Evolutionary conservation across 2,797 vertebrate species (phyloP).

Genomic region (Eulemur coronatus): DNA sequence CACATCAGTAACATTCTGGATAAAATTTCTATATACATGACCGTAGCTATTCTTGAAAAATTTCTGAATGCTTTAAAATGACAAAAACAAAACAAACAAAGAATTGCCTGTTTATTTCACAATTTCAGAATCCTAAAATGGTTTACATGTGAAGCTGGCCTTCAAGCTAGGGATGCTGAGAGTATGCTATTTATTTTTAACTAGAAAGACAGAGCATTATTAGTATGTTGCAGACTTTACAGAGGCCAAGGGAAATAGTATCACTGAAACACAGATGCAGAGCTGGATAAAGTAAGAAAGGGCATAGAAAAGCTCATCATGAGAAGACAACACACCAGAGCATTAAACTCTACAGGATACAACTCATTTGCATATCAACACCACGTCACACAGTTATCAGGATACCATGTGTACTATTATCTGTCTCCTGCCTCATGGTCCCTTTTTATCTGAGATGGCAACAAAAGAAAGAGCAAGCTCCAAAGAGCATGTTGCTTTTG

Average conservation of each 20-base stretch:
- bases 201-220: constrained; percentile 20
- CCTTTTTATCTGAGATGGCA: neutral
- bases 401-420: neutral
- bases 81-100: constrained; percentile 29
- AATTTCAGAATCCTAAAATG: constrained; percentile 7
- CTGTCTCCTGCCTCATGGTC: neutral
- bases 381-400: neutral
- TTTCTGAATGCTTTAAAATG: constrained; percentile 46
- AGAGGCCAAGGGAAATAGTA: constrained; percentile 13
- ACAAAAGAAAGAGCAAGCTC: constrained; percentile 4
- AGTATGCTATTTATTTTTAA: constrained; percentile 46
- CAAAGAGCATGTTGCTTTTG: neutral
- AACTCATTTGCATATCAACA: neutral
- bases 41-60: neutral
- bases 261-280: neutral
- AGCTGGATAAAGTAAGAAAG: constrained; percentile 35
- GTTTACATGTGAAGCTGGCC: constrained; percentile 10
- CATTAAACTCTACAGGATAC: neutral
- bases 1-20: neutral
- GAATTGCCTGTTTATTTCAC: constrained; percentile 13
- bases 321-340: constrained; percentile 12
- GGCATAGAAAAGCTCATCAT: neutral
- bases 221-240: constrained; percentile 1
- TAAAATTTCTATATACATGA: constrained; percentile 32
- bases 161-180: neutral